Conservation (phyloP, 2,797 vertebrate genomes). For the Hydrocynus forskahlii region DNA sequence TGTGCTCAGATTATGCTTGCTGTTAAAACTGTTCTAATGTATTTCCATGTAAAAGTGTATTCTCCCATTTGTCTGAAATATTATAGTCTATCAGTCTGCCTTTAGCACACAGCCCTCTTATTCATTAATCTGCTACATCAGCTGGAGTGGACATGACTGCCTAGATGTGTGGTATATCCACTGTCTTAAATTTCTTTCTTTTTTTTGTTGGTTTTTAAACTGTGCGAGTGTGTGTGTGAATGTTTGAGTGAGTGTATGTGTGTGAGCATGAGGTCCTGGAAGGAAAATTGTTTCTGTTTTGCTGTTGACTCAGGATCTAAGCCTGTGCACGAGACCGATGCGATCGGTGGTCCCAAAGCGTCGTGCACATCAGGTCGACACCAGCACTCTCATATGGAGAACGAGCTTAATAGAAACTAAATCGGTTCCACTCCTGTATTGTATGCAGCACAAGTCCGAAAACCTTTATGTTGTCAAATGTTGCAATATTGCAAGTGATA, state of each 20-base stretch:
- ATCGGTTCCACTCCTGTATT: conserved; percentile 79
- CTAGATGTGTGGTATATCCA: conserved; percentile 49
- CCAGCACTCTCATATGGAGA: conserved; percentile 84
- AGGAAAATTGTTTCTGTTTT: conserved; percentile 64
- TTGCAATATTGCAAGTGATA: conserved; percentile 93
- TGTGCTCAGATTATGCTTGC: conserved; percentile 24
- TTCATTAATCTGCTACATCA: conserved; percentile 34
- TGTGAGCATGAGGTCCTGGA: conserved; percentile 28
- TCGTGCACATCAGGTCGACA: conserved; percentile 57
- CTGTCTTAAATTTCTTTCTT: conserved; percentile 54
- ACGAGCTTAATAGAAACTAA: conserved; percentile 47
- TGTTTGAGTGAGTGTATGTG: conserved; percentile 36
- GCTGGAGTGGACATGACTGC: conserved; percentile 40
- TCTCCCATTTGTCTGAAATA: background rate
- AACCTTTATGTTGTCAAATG: conserved; percentile 80
- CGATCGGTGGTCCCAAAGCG: conserved; percentile 18
- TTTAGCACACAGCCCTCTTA: conserved; percentile 26
- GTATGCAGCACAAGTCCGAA: conserved; percentile 76
- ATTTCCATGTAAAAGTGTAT: background rate
- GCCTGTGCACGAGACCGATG: conserved; percentile 60
- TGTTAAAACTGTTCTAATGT: conserved; percentile 33
- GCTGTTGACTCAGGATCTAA: conserved; percentile 74
- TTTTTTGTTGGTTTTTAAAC: background rate
- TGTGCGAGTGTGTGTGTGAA: conserved; percentile 24
- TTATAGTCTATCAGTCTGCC: conserved; percentile 9